Evolutionary conservation across 2,113 vertebrate species (phyloP).

Genomic region (Otolemur garnettii): DNA sequence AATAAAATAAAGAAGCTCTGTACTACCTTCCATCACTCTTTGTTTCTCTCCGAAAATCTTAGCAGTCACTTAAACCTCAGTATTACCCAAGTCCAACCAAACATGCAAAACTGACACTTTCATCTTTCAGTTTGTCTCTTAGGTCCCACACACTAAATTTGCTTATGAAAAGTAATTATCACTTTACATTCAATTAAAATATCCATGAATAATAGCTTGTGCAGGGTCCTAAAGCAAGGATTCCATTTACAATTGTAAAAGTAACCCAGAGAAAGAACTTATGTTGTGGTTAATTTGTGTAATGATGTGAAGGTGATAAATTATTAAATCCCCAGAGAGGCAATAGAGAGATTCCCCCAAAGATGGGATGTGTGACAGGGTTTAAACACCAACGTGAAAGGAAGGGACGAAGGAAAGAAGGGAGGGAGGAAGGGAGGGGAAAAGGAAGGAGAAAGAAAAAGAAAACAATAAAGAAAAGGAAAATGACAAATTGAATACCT

Average conservation of each 20-base stretch:
- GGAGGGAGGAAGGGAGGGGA: no score
- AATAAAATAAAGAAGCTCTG: not conserved
- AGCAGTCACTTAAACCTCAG: not conserved
- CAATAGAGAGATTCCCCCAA: not conserved
- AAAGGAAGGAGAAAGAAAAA: not conserved
- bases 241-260: slow-evolving; percentile 53
- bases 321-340: slow-evolving; percentile 60
- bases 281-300: slow-evolving; percentile 70
- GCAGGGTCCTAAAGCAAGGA: slow-evolving; percentile 48
- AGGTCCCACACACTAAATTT: slow-evolving; percentile 25
- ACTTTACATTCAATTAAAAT: slow-evolving; percentile 70
- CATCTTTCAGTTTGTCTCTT: slow-evolving; percentile 34
- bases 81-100: not conserved
- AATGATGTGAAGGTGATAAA: slow-evolving; percentile 72
- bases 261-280: slow-evolving; percentile 55
- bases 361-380: not conserved
- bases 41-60: not conserved
- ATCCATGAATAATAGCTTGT: slow-evolving; percentile 22
- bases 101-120: not conserved
- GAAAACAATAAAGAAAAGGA: not conserved
- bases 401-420: fast-evolving
- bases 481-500: not conserved
- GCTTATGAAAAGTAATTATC: slow-evolving; percentile 69
- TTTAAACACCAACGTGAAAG: not conserved
- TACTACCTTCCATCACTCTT: not conserved